Evolutionary conservation across 2,113 vertebrate genomes (phyloP), one percentile per base, ranked within the genome.

Genomic region (Xyrauchen texanus): DNA sequence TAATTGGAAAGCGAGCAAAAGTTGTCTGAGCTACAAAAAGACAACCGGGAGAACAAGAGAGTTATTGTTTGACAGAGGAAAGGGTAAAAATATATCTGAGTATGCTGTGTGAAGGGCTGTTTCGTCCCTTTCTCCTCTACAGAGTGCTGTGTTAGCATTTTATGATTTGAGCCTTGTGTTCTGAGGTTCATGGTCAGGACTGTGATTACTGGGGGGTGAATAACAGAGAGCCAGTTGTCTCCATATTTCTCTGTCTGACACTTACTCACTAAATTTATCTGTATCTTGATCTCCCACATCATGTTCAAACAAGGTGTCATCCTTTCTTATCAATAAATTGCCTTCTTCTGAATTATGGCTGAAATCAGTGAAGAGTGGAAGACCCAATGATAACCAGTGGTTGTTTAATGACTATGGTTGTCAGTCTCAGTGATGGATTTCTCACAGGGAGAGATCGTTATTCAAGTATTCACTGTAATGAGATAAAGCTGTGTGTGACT

Each of bases 131-230:
- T 60, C 55, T 61, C 55, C 70, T 47, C 16, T 45, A 47, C 10
- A 61, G 55, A 60, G n/a, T 47, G 70, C 55, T 61, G 70, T 47
- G 70, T 16, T 73, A 21, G 70, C 70, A 3, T 60, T 58, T 71
- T 61, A 60, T 61, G 55, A 61, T 61, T 46, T 15, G 55, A 58
- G 55, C 55, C 21, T 5, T 58, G n/a, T 72, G 66, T 53, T 69
- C 16, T 13, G 67, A 68, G 15, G 46, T 21, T 58, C 42, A 71
- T 15, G 68, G 68, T 11, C 44, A 42, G 57, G 13, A 58, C 55
- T 58, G 13, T 58, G 68, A 47, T 15, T 21, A 47, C n/a, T 47
- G 55, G 44, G 47, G 52, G 68, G 42, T 71, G 68, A 71, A 70
- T 70, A 55, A 70, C 53, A 71, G 15, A 10, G 55, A n/a, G 44